Percentiles rank a stretch among this genome's conserved stretches.
phyloP scores from a whole-genome alignment of 92 coral and sea anemone genomes.

The Umimayanthus chanpuru region DNA sequence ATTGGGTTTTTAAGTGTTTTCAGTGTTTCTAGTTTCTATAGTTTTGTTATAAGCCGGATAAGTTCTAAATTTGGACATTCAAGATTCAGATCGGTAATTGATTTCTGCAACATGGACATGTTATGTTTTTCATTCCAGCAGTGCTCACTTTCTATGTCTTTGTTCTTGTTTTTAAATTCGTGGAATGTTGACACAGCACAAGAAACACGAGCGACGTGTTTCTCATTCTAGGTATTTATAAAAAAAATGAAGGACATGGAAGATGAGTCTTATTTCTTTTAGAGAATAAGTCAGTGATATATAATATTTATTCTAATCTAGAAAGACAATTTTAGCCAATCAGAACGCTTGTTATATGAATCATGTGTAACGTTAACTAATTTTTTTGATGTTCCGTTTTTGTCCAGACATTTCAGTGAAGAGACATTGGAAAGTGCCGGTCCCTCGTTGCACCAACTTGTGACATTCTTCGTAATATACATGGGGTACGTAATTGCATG shows the following conservation, averaged over 20 bases:
- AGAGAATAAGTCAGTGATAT: too few relatives aligned
- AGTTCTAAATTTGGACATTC: too few relatives aligned
- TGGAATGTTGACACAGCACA: neutral
- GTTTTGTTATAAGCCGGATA: too few relatives aligned
- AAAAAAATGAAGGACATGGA: too few relatives aligned
- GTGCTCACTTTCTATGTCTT: neutral
- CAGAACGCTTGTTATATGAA: neutral
- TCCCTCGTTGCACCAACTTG: slow-evolving; percentile 73
- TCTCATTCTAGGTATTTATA: too few relatives aligned
- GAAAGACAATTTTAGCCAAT: neutral
- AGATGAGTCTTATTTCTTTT: too few relatives aligned
- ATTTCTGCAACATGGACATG: too few relatives aligned
- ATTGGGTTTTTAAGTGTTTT: too few relatives aligned
- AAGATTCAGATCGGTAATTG: too few relatives aligned
- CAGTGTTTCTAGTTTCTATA: too few relatives aligned
- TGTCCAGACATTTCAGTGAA: slow-evolving; percentile 88
- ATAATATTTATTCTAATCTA: too few relatives aligned
- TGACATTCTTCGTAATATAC: slow-evolving; percentile 88
- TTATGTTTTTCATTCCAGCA: too few relatives aligned
- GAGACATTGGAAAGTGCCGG: slow-evolving; percentile 93
- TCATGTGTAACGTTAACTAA: neutral
- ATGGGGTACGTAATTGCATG: slow-evolving; percentile 81
- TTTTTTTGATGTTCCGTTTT: neutral
- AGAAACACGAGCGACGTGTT: neutral
- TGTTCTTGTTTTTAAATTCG: neutral